Percentiles rank a stretch among this genome's conserved stretches.
These are phyloP conservation scores for Lithophane semibrunnea DNA, from an alignment of 2,888 invertebrate species.

Conservation along the genomic window DNA sequence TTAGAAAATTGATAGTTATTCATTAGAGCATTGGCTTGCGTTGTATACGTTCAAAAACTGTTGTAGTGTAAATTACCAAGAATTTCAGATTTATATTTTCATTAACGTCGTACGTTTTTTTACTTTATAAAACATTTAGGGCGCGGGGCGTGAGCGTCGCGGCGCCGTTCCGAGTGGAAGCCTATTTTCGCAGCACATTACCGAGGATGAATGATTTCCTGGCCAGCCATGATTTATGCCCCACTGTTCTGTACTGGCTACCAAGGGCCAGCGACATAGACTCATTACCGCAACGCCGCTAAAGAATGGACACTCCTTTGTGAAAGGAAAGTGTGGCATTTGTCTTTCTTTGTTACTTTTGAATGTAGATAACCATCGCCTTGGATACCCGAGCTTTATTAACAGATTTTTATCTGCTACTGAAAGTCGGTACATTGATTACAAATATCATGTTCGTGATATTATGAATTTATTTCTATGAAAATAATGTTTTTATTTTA, in stretches of 20 bases:
- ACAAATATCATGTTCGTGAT: slow-evolving; percentile 39
- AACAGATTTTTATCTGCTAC: slow-evolving; percentile 71
- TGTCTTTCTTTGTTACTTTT: slow-evolving; percentile 84
- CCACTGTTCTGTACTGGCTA: slow-evolving; percentile 73
- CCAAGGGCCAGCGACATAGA: slow-evolving; percentile 77
- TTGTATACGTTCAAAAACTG: slow-evolving; percentile 57
- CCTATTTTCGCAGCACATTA: slow-evolving; percentile 90
- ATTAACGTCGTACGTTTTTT: slow-evolving; percentile 80
- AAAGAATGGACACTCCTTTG: slow-evolving; percentile 87
- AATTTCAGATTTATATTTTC: slow-evolving; percentile 76
- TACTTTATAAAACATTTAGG: slow-evolving; percentile 82
- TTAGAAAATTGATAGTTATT: slow-evolving; percentile 29
- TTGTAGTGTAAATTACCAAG: slow-evolving; percentile 64
- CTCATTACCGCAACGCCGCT: slow-evolving; percentile 80
- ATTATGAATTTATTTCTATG: slow-evolving; percentile 26
- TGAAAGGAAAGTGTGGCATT: slow-evolving; percentile 83
- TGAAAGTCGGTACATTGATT: slow-evolving; percentile 67
- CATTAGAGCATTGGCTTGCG: slow-evolving; percentile 50
- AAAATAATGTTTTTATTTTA: slow-evolving; percentile 27
- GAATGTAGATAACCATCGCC: slow-evolving; percentile 74
- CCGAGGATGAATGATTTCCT: slow-evolving; percentile 90
- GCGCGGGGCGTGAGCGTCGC: slow-evolving; percentile 80
- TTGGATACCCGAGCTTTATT: slow-evolving; percentile 70
- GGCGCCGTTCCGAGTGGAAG: slow-evolving; percentile 83
- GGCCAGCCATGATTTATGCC: slow-evolving; percentile 87